Evolutionary conservation across 2,797 vertebrate genomes (phyloP).

Genomic region (Caiman crocodilus): DNA sequence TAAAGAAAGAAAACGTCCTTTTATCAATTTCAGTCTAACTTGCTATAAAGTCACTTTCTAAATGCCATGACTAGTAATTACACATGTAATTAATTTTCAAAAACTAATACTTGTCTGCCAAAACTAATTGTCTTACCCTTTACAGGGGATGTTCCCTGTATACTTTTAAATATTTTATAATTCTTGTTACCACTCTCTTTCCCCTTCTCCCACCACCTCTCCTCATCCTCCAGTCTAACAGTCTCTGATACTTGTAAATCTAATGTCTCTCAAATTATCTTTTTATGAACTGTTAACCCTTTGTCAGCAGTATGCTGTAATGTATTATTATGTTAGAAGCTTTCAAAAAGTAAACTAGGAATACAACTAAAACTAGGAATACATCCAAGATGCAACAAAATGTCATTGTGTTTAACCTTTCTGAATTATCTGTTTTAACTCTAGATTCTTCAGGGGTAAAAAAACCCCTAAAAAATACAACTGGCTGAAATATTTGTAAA

Average conservation of each 20-base stretch:
- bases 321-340: conserved; percentile 66
- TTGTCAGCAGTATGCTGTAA: conserved; percentile 53
- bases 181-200: conserved; percentile 45
- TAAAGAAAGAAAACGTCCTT: conserved; percentile 5
- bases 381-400: not conserved
- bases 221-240: conserved; percentile 59
- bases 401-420: conserved; percentile 27
- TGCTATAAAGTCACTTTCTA: conserved; percentile 31
- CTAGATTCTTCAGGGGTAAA: conserved; percentile 4
- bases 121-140: conserved; percentile 57
- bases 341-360: conserved; percentile 71
- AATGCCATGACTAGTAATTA: conserved; percentile 18
- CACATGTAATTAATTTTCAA: conserved; percentile 57
- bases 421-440: conserved; percentile 14
- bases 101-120: conserved; percentile 60
- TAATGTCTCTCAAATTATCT: conserved; percentile 63
- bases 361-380: conserved; percentile 49
- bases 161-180: conserved; percentile 34
- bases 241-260: conserved; percentile 58
- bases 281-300: conserved; percentile 61
- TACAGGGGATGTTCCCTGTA: conserved; percentile 43
- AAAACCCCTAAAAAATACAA: not conserved
- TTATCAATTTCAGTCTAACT: conserved; percentile 28
- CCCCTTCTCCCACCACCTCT: not conserved
- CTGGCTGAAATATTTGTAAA: conserved; percentile 63